A percentile compares a stretch with the other conserved stretches of the same genome.
phyloP scores from a whole-genome alignment of 1,140 invertebrate genomes.

The Drosophila seguyi region DNA sequence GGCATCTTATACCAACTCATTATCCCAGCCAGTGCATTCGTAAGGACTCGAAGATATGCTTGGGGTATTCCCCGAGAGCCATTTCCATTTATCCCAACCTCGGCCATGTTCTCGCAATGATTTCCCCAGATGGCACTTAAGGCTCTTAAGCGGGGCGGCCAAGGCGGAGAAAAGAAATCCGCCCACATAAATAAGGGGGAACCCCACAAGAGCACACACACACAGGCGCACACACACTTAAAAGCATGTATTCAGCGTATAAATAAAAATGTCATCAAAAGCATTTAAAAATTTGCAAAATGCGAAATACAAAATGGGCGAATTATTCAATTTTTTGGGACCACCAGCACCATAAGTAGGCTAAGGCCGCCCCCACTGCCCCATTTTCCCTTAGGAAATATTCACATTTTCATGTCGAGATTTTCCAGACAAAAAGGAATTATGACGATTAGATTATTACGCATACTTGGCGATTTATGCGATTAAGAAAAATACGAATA shows the following conservation, averaged over 20 bases:
- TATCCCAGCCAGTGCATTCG: slow-evolving; percentile 19
- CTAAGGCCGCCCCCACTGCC: slow-evolving; percentile 17
- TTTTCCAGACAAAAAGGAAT: slow-evolving; percentile 61
- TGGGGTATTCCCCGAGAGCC: slow-evolving; percentile 25
- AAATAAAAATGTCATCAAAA: slow-evolving; percentile 79
- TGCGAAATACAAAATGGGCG: slow-evolving; percentile 54
- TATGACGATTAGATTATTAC: slow-evolving; percentile 82
- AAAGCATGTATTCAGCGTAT: slow-evolving; percentile 6
- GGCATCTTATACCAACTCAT: slow-evolving; percentile 31
- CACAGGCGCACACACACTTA: neutral
- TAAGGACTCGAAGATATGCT: slow-evolving; percentile 7
- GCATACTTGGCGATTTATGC: slow-evolving; percentile 79
- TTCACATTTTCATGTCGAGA: slow-evolving; percentile 57
- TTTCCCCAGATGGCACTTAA: slow-evolving; percentile 72
- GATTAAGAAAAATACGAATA: slow-evolving; percentile 60
- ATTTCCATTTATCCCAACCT: slow-evolving; percentile 47
- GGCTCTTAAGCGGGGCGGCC: slow-evolving; percentile 47
- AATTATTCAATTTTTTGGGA: slow-evolving; percentile 69
- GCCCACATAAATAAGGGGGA: slow-evolving; percentile 55
- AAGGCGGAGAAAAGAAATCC: slow-evolving; percentile 36
- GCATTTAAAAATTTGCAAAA: slow-evolving; percentile 78
- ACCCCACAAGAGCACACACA: slow-evolving; percentile 12
- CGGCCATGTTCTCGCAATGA: slow-evolving; percentile 44
- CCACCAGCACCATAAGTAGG: slow-evolving; percentile 55
- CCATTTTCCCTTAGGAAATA: neutral